These are phyloP conservation scores for Meloe dianella DNA, from an alignment of 2,888 invertebrate genomes.

Conservation along the genomic window DNA sequence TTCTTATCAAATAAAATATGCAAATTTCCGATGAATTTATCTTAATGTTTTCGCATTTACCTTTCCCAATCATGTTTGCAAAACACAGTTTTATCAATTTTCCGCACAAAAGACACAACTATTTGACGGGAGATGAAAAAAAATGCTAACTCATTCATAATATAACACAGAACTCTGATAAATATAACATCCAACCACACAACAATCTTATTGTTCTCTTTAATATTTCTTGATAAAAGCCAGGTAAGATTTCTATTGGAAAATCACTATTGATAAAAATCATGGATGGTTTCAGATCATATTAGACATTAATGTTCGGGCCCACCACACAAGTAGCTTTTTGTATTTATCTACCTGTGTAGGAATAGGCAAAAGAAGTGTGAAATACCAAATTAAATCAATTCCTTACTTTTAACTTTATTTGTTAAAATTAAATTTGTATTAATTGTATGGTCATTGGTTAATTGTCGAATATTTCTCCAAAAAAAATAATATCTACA, in stretches of 20 bases:
- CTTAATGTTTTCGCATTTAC: background rate
- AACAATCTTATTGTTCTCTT: slow-evolving; percentile 21
- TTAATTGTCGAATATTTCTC: too few species aligned
- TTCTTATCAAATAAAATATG: too few species aligned
- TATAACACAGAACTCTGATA: background rate
- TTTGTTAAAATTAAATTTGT: background rate
- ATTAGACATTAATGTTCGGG: slow-evolving; percentile 27
- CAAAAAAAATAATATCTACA: too few species aligned
- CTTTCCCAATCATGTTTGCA: background rate
- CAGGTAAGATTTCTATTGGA: slow-evolving; percentile 24
- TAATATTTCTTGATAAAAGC: slow-evolving; percentile 18
- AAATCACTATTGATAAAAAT: slow-evolving; percentile 29
- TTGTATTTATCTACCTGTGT: slow-evolving; percentile 11
- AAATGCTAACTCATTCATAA: slow-evolving; percentile 18
- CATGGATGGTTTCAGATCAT: slow-evolving; percentile 25
- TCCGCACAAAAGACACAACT: background rate
- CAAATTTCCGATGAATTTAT: too few species aligned
- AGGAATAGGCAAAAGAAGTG: slow-evolving; percentile 3
- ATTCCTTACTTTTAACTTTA: background rate
- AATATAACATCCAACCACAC: background rate
- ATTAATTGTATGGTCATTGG: too few species aligned
- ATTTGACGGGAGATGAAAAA: background rate
- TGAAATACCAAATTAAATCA: slow-evolving; percentile 18
- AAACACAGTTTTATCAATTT: background rate
- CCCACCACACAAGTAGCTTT: slow-evolving; percentile 34